phyloP scores from a whole-genome alignment of 2,797 vertebrate species.

The Arctocebus calabarensis region DNA sequence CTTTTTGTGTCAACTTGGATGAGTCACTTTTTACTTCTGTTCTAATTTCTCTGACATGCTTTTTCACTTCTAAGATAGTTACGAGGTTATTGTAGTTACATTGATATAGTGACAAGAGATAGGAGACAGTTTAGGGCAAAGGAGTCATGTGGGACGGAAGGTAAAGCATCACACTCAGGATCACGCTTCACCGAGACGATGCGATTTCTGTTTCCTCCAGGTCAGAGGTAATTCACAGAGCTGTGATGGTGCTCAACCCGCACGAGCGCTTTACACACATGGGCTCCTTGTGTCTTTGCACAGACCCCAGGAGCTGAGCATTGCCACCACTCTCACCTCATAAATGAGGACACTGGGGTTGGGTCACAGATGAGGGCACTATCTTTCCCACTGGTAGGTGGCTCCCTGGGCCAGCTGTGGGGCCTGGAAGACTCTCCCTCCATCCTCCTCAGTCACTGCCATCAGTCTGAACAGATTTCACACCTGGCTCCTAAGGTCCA shows the following conservation, averaged over 20 bases:
- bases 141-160: not conserved
- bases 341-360: not conserved
- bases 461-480: not conserved
- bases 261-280: not conserved
- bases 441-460: not conserved
- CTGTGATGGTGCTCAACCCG: not conserved
- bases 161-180: not conserved
- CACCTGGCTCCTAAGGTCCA: not conserved
- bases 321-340: not conserved
- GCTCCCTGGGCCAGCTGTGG: fast-evolving
- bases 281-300: not conserved
- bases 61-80: not conserved
- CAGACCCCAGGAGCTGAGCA: not conserved
- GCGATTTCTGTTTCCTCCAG: not conserved
- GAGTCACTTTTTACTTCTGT: not conserved
- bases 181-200: not conserved
- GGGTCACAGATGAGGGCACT: not conserved
- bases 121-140: not conserved
- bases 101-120: not conserved
- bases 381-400: not conserved
- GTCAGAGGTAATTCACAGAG: not conserved
- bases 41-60: not conserved
- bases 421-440: too few relatives aligned
- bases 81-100: not conserved
- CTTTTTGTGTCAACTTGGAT: not conserved